These are phyloP conservation scores for Lepidocyrtoides sp. DNA, from an alignment of 2,888 invertebrate species.

Conservation along the genomic window DNA sequence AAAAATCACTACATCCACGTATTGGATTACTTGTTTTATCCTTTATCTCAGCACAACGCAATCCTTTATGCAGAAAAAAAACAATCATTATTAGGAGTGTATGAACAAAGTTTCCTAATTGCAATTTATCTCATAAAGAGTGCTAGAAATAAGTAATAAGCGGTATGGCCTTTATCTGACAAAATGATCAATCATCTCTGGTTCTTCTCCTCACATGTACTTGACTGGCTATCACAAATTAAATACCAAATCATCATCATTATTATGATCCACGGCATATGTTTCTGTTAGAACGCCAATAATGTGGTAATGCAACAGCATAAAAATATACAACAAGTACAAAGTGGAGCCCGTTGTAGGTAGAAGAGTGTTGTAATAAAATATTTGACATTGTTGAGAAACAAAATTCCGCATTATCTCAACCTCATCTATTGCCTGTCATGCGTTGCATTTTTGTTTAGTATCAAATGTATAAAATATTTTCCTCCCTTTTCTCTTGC, in stretches of 20 bases:
- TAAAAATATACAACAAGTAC: too few relatives aligned
- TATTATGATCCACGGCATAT: background rate
- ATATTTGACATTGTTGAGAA: slow-evolving; percentile 52
- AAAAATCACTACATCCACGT: background rate
- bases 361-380: slow-evolving; percentile 33
- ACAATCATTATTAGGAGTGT: background rate
- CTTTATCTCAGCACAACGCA: background rate
- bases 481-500: slow-evolving; percentile 22
- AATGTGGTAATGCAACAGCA: too few relatives aligned
- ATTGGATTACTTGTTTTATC: background rate
- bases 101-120: slow-evolving; percentile 68
- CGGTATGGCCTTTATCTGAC: slow-evolving; percentile 73
- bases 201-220: background rate
- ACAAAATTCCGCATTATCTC: slow-evolving; percentile 62
- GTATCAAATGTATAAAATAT: slow-evolving; percentile 49
- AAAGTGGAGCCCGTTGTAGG: too few relatives aligned
- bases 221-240: background rate
- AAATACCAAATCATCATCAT: slow-evolving; percentile 1
- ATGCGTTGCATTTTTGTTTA: slow-evolving; percentile 30
- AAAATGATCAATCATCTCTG: slow-evolving; percentile 74
- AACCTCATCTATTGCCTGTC: slow-evolving; percentile 69
- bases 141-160: slow-evolving; percentile 63
- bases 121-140: slow-evolving; percentile 53
- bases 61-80: background rate
- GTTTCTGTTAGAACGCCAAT: too few relatives aligned